These are phyloP conservation scores for Drosophila orena DNA, from an alignment of 1,140 invertebrate species.

Conservation along the genomic window DNA sequence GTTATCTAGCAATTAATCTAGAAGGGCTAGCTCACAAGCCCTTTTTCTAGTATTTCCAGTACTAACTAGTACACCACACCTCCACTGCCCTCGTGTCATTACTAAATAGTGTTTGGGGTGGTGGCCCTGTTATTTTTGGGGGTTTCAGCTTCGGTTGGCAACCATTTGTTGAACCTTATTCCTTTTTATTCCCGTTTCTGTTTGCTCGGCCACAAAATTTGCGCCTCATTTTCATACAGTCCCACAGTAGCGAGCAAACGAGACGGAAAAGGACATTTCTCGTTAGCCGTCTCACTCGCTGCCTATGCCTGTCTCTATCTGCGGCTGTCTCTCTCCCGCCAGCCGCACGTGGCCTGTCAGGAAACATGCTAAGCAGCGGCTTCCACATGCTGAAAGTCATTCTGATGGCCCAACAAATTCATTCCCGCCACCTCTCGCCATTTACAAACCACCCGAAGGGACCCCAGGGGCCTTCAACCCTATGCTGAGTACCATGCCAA, in stretches of 20 bases:
- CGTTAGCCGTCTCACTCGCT: constrained; percentile 4
- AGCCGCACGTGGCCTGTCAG: constrained; percentile 76
- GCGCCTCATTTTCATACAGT: constrained; percentile 73
- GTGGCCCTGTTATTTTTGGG: constrained; percentile 27
- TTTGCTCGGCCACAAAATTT: constrained; percentile 72
- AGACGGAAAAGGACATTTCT: constrained; percentile 26
- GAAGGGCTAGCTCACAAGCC: neutral
- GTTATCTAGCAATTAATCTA: constrained; percentile 1
- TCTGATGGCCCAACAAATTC: constrained; percentile 60
- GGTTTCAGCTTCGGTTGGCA: constrained; percentile 64
- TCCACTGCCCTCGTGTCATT: constrained; percentile 64
- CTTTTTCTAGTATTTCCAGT: constrained; percentile 8
- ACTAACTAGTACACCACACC: neutral
- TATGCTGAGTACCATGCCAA: constrained; percentile 31
- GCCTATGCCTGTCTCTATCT: constrained; percentile 6
- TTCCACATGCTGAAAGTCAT: constrained; percentile 81
- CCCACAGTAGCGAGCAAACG: constrained; percentile 13
- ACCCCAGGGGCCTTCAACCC: constrained; percentile 59
- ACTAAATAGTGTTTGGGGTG: constrained; percentile 66
- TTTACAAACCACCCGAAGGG: constrained; percentile 59
- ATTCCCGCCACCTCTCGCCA: constrained; percentile 40
- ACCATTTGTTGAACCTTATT: constrained; percentile 81
- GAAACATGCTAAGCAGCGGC: constrained; percentile 78
- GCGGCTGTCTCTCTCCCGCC: constrained; percentile 36
- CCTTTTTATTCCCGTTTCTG: constrained; percentile 50